A percentile compares a stretch with the other conserved stretches of the same genome.
These are phyloP conservation scores for Clarias magur DNA, from an alignment of 2,113 vertebrate genomes.

Conservation along the genomic window DNA sequence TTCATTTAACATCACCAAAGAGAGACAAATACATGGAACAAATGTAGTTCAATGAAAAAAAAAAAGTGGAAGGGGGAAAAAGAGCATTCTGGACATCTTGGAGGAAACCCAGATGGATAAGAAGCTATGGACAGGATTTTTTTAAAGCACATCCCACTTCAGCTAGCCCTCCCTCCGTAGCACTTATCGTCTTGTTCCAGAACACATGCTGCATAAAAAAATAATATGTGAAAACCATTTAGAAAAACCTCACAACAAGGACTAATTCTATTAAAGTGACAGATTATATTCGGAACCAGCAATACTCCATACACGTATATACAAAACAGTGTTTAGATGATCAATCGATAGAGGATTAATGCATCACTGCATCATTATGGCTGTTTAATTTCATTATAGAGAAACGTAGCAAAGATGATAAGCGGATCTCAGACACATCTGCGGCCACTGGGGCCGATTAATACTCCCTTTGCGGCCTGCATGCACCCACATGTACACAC, in stretches of 20 bases:
- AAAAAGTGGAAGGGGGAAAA: constrained; percentile 1
- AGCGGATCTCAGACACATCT: background rate
- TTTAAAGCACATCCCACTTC: constrained; percentile 48
- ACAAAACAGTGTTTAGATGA: background rate
- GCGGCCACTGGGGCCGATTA: background rate
- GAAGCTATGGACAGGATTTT: constrained; percentile 34
- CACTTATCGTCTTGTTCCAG: background rate
- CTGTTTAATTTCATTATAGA: constrained; percentile 32
- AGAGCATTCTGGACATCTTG: constrained; percentile 64
- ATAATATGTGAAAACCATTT: background rate
- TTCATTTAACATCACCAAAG: background rate
- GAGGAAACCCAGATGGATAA: constrained; percentile 57
- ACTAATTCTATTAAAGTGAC: background rate
- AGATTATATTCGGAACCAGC: background rate
- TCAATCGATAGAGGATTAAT: background rate
- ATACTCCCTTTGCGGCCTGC: constrained; percentile 18
- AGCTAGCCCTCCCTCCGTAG: background rate
- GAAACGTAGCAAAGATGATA: background rate
- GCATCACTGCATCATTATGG: background rate
- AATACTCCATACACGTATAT: background rate
- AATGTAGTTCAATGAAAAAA: background rate
- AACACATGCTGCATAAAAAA: background rate
- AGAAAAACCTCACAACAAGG: background rate
- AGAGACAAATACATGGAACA: constrained; percentile 14
- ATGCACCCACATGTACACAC: constrained; percentile 32